Evolutionary conservation across 2,113 vertebrate species (phyloP).

Genomic region (Clupea harengus): DNA sequence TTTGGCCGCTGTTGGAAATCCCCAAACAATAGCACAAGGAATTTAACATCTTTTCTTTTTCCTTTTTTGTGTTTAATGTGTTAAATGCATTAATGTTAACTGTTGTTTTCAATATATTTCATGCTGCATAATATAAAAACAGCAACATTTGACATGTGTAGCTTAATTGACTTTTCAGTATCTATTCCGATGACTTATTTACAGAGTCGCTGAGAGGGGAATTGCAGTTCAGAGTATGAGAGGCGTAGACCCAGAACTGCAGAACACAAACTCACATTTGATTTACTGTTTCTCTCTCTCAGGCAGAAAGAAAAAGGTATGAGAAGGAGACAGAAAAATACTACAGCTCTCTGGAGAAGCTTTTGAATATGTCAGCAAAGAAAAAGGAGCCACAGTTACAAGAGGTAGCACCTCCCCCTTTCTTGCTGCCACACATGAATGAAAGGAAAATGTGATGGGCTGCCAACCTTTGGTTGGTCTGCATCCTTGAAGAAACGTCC

Average conservation of each 20-base stretch:
- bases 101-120: too few species aligned
- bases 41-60: too few species aligned
- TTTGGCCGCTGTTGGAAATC: too few species aligned
- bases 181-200: background rate
- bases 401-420: constrained; percentile 77
- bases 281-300: constrained; percentile 21
- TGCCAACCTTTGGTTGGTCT: background rate
- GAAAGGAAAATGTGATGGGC: background rate
- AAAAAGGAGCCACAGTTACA: constrained; percentile 95
- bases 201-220: background rate
- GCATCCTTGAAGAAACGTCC: background rate
- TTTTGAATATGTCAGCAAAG: constrained; percentile 91
- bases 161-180: background rate
- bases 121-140: background rate
- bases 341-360: constrained; percentile 92
- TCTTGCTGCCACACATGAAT: background rate
- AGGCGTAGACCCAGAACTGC: background rate
- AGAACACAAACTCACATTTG: background rate
- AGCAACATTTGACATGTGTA: background rate
- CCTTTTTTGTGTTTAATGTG: too few species aligned
- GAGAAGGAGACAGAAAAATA: constrained; percentile 99
- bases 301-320: constrained; percentile 95
- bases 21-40: too few species aligned
- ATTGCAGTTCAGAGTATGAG: background rate
- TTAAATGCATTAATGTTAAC: too few species aligned